A percentile compares a stretch with the other conserved stretches of the same genome.
Conservation (phyloP, 2,888 invertebrate species). For the Exephanes ischioxanthus region DNA sequence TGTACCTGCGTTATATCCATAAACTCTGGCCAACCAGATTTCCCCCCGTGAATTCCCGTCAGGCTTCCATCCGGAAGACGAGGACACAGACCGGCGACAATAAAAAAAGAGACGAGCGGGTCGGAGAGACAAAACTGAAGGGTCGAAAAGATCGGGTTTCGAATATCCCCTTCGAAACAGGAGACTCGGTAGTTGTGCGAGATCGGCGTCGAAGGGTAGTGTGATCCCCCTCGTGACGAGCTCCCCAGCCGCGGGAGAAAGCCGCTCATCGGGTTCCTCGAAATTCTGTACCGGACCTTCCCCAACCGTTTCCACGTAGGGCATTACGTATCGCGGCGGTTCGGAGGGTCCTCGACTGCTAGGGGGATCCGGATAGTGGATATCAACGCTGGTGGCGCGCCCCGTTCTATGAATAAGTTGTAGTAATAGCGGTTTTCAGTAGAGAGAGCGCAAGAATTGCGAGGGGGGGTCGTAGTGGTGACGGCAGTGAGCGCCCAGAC, state of each 20-base stretch:
- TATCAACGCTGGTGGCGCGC: not conserved
- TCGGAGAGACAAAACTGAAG: conserved; percentile 7
- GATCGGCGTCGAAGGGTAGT: conserved; percentile 30
- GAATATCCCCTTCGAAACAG: conserved; percentile 20
- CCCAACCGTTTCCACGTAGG: conserved; percentile 73
- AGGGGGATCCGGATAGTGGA: conserved; percentile 10
- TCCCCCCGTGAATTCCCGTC: not conserved
- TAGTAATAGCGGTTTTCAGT: not conserved
- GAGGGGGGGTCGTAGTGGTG: not conserved
- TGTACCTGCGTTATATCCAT: not conserved
- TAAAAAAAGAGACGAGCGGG: not conserved
- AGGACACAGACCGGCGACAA: not conserved
- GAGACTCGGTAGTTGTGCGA: conserved; percentile 21
- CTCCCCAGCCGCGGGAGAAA: conserved; percentile 25
- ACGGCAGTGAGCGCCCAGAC: conserved; percentile 7
- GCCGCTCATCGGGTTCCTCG: conserved; percentile 56
- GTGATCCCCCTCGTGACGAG: conserved; percentile 48
- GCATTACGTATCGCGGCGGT: conserved; percentile 52
- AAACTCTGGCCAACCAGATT: not conserved
- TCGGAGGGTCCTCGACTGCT: conserved; percentile 25
- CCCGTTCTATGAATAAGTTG: conserved; percentile 10
- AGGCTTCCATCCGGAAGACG: not conserved
- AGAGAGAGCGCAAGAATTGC: not conserved
- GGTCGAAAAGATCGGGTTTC: conserved; percentile 52
- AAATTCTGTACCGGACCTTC: conserved; percentile 74